These are phyloP conservation scores for Toxotes chatareus DNA, from an alignment of 2,113 vertebrate genomes.

Conservation along the genomic window DNA sequence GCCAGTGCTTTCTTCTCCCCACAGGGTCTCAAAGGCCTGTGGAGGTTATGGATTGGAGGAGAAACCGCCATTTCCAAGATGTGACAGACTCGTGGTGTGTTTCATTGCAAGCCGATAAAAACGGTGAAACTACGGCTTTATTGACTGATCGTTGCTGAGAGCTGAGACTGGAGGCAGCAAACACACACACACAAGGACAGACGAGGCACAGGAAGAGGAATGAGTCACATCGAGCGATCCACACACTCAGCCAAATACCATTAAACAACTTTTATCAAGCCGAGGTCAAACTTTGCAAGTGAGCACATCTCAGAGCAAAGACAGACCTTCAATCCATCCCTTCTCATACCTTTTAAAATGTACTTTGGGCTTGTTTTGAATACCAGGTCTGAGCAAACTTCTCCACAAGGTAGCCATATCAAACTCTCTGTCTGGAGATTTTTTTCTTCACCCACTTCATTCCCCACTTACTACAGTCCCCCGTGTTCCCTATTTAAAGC, in stretches of 20 bases:
- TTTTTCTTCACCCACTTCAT: slow-evolving; percentile 50
- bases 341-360: slow-evolving; percentile 38
- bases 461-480: slow-evolving; percentile 48
- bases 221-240: slow-evolving; percentile 51
- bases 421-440: slow-evolving; percentile 17
- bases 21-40: slow-evolving; percentile 21
- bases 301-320: slow-evolving; percentile 35
- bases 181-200: slow-evolving; percentile 37
- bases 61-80: slow-evolving; percentile 52
- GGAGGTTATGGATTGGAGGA: slow-evolving; percentile 57
- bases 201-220: slow-evolving; percentile 24
- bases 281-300: slow-evolving; percentile 46
- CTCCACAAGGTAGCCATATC: slow-evolving; percentile 25
- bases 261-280: slow-evolving; percentile 45
- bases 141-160: slow-evolving; percentile 47
- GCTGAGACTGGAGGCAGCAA: slow-evolving; percentile 38
- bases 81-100: slow-evolving; percentile 32
- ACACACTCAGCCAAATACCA: slow-evolving; percentile 48
- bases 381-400: neutral
- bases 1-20: slow-evolving; percentile 14
- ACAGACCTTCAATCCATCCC: slow-evolving; percentile 31
- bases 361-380: slow-evolving; percentile 23
- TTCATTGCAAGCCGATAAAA: slow-evolving; percentile 48
- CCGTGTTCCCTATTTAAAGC: slow-evolving; percentile 53
- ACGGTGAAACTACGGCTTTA: slow-evolving; percentile 33